These are phyloP conservation scores for Eremophila alpestris DNA, from an alignment of 2,797 vertebrate species.

Conservation along the genomic window DNA sequence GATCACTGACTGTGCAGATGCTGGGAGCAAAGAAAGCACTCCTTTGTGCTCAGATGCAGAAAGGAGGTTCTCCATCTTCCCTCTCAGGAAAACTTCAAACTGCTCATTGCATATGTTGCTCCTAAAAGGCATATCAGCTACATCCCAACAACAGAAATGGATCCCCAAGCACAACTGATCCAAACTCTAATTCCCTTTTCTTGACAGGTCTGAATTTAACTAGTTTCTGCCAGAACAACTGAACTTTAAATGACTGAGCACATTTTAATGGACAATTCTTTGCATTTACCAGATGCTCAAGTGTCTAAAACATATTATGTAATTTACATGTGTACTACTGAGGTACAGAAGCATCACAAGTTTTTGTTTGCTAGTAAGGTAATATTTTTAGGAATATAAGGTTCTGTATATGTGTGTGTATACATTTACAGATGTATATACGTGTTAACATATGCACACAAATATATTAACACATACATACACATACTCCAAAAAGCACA, in stretches of 20 bases:
- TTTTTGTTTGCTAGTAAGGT: neutral
- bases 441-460: neutral
- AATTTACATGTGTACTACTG: accelerated
- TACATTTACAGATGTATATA: neutral
- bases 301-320: neutral
- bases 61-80: neutral
- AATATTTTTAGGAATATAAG: neutral
- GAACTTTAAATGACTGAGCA: neutral
- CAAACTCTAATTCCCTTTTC: neutral
- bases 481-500: neutral
- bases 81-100: neutral
- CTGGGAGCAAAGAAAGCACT: neutral
- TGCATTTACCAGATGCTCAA: neutral
- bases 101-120: neutral
- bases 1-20: neutral
- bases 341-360: neutral
- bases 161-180: neutral
- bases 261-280: neutral
- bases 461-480: neutral
- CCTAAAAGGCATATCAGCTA: neutral
- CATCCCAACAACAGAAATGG: neutral
- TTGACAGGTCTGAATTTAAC: neutral
- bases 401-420: neutral
- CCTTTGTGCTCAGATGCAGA: neutral
- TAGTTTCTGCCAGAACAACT: neutral